phyloP scores from a whole-genome alignment of 2,113 vertebrate species.

The Oxyruncus cristatus region DNA sequence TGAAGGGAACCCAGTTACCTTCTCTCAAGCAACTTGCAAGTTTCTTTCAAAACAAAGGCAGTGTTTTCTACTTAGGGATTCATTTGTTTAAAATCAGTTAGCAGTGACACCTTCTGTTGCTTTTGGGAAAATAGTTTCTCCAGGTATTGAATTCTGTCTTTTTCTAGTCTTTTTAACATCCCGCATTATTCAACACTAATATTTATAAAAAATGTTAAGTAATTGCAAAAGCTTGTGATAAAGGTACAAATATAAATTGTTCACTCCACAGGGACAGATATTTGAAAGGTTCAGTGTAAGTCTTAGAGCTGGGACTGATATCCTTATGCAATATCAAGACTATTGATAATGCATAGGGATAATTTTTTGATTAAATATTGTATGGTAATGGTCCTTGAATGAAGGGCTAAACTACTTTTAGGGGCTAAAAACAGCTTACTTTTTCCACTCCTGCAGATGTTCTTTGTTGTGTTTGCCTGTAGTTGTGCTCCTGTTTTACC shows the following conservation, averaged over 20 bases:
- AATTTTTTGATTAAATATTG: not conserved
- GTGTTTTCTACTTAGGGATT: not conserved
- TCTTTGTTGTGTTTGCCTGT: not conserved
- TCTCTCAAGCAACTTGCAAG: not conserved
- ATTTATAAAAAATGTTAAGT: not conserved
- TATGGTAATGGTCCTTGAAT: not conserved
- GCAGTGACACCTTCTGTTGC: conserved; percentile 69
- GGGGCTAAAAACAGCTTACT: not conserved
- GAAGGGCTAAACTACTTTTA: not conserved
- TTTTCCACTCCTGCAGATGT: not conserved
- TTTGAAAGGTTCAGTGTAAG: not conserved
- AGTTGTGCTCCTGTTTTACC: not conserved
- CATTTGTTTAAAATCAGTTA: conserved; percentile 53
- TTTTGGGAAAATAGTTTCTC: conserved; percentile 45
- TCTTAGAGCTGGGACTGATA: not conserved
- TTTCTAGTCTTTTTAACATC: not conserved
- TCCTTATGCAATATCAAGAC: not conserved
- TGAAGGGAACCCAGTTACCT: not conserved
- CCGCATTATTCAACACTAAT: not conserved
- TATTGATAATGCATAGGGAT: not conserved
- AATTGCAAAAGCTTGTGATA: not conserved
- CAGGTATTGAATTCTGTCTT: not conserved
- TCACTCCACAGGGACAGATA: not conserved
- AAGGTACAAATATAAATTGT: not conserved
- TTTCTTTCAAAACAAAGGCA: conserved; percentile 39